These are phyloP conservation scores for Anser cygnoides DNA, from an alignment of 2,113 vertebrate species.

Conservation along the genomic window DNA sequence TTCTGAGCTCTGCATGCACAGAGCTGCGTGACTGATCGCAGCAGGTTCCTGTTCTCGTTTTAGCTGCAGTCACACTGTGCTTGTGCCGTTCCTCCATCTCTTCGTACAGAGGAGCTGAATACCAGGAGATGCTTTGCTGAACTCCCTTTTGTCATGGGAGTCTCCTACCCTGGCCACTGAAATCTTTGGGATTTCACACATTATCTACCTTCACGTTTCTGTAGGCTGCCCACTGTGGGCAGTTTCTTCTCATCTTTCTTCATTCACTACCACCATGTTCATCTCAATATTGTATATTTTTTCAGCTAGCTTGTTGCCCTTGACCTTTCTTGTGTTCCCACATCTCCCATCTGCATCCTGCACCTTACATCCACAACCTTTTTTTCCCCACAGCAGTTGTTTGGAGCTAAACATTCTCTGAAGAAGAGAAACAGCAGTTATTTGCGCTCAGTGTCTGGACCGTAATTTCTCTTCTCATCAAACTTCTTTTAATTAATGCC, in stretches of 20 bases:
- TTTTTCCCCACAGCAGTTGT: background rate
- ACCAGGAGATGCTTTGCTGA: background rate
- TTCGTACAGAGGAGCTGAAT: background rate
- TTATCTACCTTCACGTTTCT: background rate
- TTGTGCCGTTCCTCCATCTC: background rate
- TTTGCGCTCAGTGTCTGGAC: background rate
- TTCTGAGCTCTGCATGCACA: background rate
- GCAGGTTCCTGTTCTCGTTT: background rate
- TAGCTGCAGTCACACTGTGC: background rate
- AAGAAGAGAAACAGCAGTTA: conserved; percentile 19
- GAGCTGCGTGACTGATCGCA: background rate
- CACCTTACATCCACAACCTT: background rate
- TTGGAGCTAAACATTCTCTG: background rate
- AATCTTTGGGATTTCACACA: background rate
- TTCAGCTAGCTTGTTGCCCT: background rate
- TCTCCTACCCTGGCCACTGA: background rate
- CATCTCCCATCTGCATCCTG: conserved; percentile 5
- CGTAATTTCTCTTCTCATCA: conserved; percentile 50
- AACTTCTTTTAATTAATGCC: conserved; percentile 62
- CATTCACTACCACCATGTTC: background rate
- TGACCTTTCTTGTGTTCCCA: background rate
- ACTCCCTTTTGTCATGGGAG: background rate
- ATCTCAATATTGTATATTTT: background rate
- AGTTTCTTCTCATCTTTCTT: background rate
- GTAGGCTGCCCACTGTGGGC: background rate